These are phyloP conservation scores for Willisornis vidua DNA, from an alignment of 2,113 vertebrate genomes.

Conservation along the genomic window DNA sequence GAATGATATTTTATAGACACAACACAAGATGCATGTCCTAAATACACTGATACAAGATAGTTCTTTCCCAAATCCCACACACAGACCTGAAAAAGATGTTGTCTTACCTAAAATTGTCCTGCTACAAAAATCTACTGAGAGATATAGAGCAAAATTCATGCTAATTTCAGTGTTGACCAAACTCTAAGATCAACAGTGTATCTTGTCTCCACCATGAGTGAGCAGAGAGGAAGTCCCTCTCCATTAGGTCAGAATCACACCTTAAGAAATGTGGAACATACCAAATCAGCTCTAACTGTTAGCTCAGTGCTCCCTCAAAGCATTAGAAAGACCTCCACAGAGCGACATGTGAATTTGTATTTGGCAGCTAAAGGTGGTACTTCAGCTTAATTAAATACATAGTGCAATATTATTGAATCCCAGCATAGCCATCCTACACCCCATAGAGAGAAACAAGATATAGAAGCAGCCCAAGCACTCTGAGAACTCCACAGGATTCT, in stretches of 20 bases:
- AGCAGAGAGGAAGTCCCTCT: background rate
- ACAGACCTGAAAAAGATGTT: background rate
- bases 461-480: background rate
- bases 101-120: background rate
- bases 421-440: background rate
- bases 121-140: background rate
- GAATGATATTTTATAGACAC: background rate
- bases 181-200: background rate
- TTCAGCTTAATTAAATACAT: background rate
- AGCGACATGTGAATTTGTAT: background rate
- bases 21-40: background rate
- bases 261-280: fast-evolving
- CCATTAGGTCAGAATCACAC: background rate
- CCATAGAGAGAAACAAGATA: background rate
- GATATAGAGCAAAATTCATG: background rate
- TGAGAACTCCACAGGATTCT: background rate
- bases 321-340: background rate
- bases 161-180: background rate
- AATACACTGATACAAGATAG: background rate
- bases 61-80: background rate
- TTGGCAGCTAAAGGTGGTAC: background rate
- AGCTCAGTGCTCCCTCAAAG: background rate
- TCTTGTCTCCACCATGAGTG: background rate
- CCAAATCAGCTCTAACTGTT: background rate
- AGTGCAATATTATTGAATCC: background rate